These are phyloP conservation scores for Camponotus pennsylvanicus DNA, from an alignment of 1,140 invertebrate genomes.

Conservation along the genomic window DNA sequence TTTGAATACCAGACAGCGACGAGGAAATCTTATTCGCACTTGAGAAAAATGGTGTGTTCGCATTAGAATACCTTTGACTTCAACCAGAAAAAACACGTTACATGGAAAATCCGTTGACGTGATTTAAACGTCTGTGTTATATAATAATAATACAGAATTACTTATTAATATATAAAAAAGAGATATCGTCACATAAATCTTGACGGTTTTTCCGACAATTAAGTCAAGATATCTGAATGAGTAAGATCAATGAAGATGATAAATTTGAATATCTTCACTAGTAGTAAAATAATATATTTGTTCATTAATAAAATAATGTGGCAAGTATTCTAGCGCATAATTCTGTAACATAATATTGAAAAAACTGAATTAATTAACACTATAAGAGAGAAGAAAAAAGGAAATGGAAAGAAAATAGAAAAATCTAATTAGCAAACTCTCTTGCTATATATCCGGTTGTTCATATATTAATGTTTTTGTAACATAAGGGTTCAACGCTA, in stretches of 20 bases:
- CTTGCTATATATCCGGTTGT: not conserved
- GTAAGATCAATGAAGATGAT: not conserved
- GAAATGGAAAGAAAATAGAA: not conserved
- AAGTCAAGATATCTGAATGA: not conserved
- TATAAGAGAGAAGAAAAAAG: not conserved
- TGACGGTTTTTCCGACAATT: not conserved
- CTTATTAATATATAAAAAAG: not conserved
- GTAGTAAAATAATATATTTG: not conserved
- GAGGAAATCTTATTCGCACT: slow-evolving; percentile 16
- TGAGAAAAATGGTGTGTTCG: slow-evolving; percentile 2
- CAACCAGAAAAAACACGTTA: slow-evolving; percentile 22
- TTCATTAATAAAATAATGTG: too few species aligned
- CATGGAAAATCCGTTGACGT: not conserved
- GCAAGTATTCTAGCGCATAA: not conserved
- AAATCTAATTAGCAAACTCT: not conserved
- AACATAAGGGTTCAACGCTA: slow-evolving; percentile 9
- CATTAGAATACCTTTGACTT: slow-evolving; percentile 22
- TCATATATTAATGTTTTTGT: not conserved
- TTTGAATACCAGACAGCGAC: not conserved
- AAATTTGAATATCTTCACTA: not conserved
- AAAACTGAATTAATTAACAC: not conserved
- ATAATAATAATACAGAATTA: not conserved
- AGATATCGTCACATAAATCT: not conserved
- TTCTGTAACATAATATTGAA: not conserved
- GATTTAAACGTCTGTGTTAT: not conserved